Percentiles rank a stretch among this genome's conserved stretches.
These are phyloP conservation scores for Sericinus montela DNA, from an alignment of 2,888 invertebrate genomes.

Conservation along the genomic window DNA sequence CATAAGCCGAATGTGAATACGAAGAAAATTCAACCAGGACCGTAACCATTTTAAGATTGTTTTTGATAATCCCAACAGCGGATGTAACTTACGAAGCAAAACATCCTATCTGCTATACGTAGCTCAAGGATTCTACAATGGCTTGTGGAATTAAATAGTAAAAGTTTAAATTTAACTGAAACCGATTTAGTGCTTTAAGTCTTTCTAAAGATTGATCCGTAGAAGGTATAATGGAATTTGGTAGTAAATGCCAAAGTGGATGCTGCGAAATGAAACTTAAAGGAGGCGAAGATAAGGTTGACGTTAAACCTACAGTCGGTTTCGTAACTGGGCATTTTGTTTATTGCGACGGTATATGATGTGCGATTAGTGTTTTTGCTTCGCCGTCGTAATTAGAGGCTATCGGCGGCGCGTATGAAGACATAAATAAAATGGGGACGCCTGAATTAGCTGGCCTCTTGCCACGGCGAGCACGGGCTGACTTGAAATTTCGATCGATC, in stretches of 20 bases:
- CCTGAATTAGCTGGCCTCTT: conserved; percentile 58
- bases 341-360: conserved; percentile 42
- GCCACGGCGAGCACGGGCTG: conserved; percentile 39
- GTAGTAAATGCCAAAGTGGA: background rate
- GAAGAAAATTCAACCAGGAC: conserved; percentile 22
- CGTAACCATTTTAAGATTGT: conserved; percentile 22
- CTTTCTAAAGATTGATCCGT: background rate
- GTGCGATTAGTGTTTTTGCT: conserved; percentile 76
- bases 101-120: conserved; percentile 17
- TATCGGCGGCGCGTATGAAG: conserved; percentile 77
- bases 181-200: conserved; percentile 4
- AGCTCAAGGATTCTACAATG: background rate
- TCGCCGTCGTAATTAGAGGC: conserved; percentile 70
- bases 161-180: conserved; percentile 3
- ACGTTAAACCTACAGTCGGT: background rate
- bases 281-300: conserved; percentile 2
- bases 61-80: conserved; percentile 20
- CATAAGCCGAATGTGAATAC: conserved; percentile 29
- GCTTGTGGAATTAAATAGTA: background rate
- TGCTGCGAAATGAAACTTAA: background rate
- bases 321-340: conserved; percentile 16
- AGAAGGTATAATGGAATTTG: background rate
- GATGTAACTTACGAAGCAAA: conserved; percentile 1
- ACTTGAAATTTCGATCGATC: conserved; percentile 65
- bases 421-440: conserved; percentile 73